Base-by-base conservation (phyloP, 2,113 vertebrate genomes). In the Heterochromis multidens region DNA sequence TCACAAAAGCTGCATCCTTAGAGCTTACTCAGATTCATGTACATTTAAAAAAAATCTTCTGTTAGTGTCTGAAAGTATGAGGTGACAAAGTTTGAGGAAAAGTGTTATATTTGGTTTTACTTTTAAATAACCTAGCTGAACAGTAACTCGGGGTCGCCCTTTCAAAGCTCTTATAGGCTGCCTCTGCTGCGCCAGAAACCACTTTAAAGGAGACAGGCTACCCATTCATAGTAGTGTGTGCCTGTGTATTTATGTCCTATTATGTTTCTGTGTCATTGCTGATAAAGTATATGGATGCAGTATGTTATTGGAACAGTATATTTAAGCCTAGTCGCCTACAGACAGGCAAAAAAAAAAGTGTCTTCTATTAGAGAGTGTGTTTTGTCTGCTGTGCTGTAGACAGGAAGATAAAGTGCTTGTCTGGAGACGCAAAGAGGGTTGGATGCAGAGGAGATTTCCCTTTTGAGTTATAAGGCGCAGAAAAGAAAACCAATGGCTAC, bases 391-490 rank as follows among this genome's bases (percentile, higher is more conserved):
- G 62, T 79, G 88, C 85, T 78, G 74, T 29, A 87, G 90, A 90
- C 88, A 88, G 87, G 79, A 91, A 92, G 92, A 92, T 85, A 90
- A 93, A 95, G 65, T 89, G 61, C 37, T 81, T 80, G 84, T 91
- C 88, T 90, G 54, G 40, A 88, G 85, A 84, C 29, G 11, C 23
- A 63, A 77, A 91, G 86, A 63, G 79, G 74, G 77, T 67, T 89
- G 86, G 72, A 90, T 78, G 77, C 78, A 79, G 77, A 54, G 80
- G 74, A 90, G 86, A 90, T 90, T 90, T 93, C 81, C 85, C 81
- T 88, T 82, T 87, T 89, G 88, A 90, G 87, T 88, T 89, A 88
- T 86, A 79, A 81, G 79, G 7, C n/a, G 43, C 17, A 67, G 52
- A 86, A 90, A 84, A 86, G 62, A 82, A 90, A 90, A 79, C 37